Evolutionary conservation across 1,140 invertebrate genomes (phyloP).

Genomic region (Drosophila tristis): DNA sequence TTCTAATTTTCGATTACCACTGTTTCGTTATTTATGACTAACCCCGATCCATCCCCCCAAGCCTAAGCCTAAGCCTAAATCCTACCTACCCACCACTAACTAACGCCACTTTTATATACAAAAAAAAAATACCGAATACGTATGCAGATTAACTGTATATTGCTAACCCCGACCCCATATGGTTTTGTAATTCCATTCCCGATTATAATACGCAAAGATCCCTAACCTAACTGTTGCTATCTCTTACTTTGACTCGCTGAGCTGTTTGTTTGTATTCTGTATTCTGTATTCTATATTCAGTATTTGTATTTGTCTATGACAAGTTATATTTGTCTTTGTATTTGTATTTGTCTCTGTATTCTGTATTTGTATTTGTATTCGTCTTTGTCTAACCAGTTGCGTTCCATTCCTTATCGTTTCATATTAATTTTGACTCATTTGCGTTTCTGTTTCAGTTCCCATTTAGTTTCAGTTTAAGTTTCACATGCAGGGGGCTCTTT

Average conservation of each 20-base stretch:
- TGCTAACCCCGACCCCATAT: constrained; percentile 32
- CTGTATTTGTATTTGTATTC: constrained; percentile 37
- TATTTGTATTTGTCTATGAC: constrained; percentile 29
- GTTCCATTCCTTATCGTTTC: constrained; percentile 44
- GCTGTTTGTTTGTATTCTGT: constrained; percentile 55
- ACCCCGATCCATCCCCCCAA: constrained; percentile 10
- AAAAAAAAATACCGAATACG: constrained; percentile 13
- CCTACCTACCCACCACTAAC: constrained; percentile 13
- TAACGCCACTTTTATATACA: too few species aligned
- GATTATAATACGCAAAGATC: constrained; percentile 32
- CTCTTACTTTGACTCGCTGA: constrained; percentile 59
- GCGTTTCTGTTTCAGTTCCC: constrained; percentile 22
- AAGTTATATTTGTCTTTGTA: constrained; percentile 45
- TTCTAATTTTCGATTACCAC: constrained; percentile 35
- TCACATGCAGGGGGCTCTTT: constrained; percentile 8
- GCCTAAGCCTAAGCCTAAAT: constrained; percentile 24
- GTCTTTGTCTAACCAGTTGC: constrained; percentile 36
- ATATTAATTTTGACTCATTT: neutral
- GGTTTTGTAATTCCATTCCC: constrained; percentile 22
- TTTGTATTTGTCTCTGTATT: constrained; percentile 40
- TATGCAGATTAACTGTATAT: constrained; percentile 41
- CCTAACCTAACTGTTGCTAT: constrained; percentile 42
- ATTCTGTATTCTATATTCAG: constrained; percentile 7
- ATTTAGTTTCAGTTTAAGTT: constrained; percentile 33
- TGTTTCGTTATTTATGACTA: constrained; percentile 45